Conservation (phyloP, 2,888 invertebrate species). For the Amaurobius ferox region DNA sequence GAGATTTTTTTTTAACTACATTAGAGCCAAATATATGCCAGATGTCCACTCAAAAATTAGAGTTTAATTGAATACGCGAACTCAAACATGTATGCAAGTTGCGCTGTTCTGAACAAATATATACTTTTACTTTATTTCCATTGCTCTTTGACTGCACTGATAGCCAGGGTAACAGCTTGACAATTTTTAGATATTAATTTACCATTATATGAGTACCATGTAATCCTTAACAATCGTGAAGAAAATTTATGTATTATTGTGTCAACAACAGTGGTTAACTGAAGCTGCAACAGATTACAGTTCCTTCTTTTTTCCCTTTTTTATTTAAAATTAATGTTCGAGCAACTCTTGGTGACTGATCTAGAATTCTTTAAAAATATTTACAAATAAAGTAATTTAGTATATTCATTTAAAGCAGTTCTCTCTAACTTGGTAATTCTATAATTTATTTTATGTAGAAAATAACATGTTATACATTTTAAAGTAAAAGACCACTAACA, state of each 20-base stretch:
- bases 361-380: too few relatives aligned
- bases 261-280: not conserved
- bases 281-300: too few relatives aligned
- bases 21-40: constrained; percentile 57
- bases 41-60: constrained; percentile 64
- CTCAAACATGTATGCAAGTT: constrained; percentile 42
- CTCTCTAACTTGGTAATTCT: too few relatives aligned
- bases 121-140: constrained; percentile 18
- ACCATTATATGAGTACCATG: not conserved
- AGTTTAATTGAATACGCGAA: constrained; percentile 59
- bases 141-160: constrained; percentile 62
- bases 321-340: too few relatives aligned
- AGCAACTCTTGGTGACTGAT: too few relatives aligned
- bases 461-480: too few relatives aligned
- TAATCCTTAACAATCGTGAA: not conserved
- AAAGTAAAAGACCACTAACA: too few relatives aligned
- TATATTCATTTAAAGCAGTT: too few relatives aligned
- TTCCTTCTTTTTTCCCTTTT: too few relatives aligned
- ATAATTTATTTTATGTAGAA: too few relatives aligned
- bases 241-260: constrained; percentile 4
- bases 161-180: not conserved
- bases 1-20: too few relatives aligned
- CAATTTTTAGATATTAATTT: not conserved
- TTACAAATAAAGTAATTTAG: too few relatives aligned
- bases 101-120: constrained; percentile 38